These are phyloP conservation scores for Alosa sapidissima DNA, from an alignment of 2,797 vertebrate species.

Conservation along the genomic window DNA sequence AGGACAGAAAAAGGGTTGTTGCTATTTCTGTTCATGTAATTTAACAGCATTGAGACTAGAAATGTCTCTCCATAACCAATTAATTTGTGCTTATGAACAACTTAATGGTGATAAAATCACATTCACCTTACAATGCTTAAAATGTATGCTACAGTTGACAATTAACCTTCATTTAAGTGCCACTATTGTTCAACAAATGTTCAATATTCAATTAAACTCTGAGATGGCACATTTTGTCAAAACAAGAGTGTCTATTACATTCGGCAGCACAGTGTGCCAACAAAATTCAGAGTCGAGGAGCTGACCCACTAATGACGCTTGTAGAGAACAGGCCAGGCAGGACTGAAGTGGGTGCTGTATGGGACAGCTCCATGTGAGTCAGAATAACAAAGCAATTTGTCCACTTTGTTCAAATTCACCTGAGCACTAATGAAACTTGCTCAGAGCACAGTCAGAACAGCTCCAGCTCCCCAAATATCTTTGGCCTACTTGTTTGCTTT, in stretches of 20 bases:
- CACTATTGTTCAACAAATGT: conserved; percentile 3
- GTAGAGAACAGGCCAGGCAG: background rate
- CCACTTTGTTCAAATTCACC: background rate
- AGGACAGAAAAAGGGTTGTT: background rate
- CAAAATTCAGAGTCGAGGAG: background rate
- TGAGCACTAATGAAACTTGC: conserved; percentile 19
- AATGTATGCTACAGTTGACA: background rate
- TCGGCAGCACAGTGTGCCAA: background rate
- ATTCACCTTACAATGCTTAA: background rate
- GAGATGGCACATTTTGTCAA: background rate
- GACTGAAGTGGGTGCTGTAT: background rate
- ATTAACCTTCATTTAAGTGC: background rate
- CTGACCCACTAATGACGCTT: background rate
- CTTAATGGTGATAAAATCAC: background rate
- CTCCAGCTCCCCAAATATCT: conserved; percentile 37
- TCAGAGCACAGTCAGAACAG: conserved; percentile 39
- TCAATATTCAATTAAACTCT: background rate
- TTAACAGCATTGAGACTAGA: background rate
- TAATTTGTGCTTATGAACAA: background rate
- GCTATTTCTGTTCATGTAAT: background rate
- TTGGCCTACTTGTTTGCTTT: conserved; percentile 59
- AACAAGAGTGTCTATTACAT: background rate
- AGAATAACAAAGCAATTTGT: background rate
- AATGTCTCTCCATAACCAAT: background rate
- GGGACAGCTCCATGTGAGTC: background rate